Base-by-base conservation (phyloP, 1,140 invertebrate genomes). In the Paramacrobiotus metropolitanus region DNA sequence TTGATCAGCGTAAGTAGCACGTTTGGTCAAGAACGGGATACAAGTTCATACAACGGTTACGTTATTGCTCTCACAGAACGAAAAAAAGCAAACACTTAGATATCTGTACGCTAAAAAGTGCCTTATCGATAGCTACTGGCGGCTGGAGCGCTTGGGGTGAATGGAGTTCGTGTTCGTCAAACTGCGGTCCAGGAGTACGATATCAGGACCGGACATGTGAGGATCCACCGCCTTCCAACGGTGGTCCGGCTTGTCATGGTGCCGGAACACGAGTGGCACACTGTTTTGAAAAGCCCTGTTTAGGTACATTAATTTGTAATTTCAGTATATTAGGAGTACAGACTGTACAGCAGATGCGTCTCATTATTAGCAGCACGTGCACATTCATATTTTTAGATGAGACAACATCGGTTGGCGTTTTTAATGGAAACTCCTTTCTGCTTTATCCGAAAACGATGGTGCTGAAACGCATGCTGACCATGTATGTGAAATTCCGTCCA, bases 121-220 rank as follows among this genome's bases (percentile, higher is more conserved):
- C n/a, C n/a, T n/a, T n/a, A n/a, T n/a, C n/a, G 34, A 20, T 28
- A 55, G 48, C 24, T 15, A 20, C 48, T 28, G 48, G 48, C 24
- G 48, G 48, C 15, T 55, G 48, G 48, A 55, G 48, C 48, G 48
- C 48, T 24, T 55, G 48, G 48, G 28, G 28, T 0, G 48, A 55
- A 28, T 55, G 48, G 48, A 55, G 48, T 24, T 28, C 48, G 15
- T 55, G 48, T 24, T 55, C 48, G 48, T 15, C 15, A 24, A 15
- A 15, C 4, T 55, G 48, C 48, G 48, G 48, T 4, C 15, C 4
- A 15, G 48, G 48, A 20, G 24, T 55, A 20, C 48, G 48, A 15
- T 55, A 55, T 24, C 48, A 55, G 24, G 48, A 55, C 24, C 48
- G 48, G 24, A 55, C 48, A 4, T 55, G 48, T 24, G 48, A 55